A percentile compares a stretch with the other conserved stretches of the same genome.
Evolutionary conservation across 2,797 vertebrate species (phyloP).

Genomic region (Iguana delicatissima): DNA sequence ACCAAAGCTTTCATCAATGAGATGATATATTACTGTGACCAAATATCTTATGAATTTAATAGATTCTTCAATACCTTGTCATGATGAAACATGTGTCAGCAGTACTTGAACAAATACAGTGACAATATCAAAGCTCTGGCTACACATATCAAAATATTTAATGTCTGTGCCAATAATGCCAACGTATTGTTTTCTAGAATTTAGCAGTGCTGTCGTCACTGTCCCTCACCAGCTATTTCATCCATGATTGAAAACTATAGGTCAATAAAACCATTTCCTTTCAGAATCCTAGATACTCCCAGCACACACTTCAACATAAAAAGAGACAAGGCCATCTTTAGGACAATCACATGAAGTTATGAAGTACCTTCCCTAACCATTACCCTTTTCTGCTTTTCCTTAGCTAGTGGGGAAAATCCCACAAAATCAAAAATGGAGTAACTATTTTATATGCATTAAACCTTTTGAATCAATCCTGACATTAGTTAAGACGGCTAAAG

Average conservation of each 20-base stretch:
- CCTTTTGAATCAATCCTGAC: neutral
- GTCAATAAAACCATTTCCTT: slow-evolving; percentile 53
- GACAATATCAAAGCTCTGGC: slow-evolving; percentile 58
- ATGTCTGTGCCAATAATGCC: slow-evolving; percentile 59
- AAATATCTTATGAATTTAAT: slow-evolving; percentile 59
- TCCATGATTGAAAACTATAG: slow-evolving; percentile 37
- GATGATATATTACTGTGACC: slow-evolving; percentile 38
- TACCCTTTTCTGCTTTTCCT: neutral
- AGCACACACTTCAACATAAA: neutral
- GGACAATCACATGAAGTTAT: neutral
- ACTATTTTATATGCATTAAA: neutral
- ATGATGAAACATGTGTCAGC: slow-evolving; percentile 43
- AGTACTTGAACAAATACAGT: slow-evolving; percentile 62
- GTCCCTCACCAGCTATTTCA: slow-evolving; percentile 54
- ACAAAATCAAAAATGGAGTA: neutral
- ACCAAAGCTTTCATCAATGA: slow-evolving; percentile 60
- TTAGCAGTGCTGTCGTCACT: slow-evolving; percentile 40
- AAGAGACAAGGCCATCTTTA: neutral
- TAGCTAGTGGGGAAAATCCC: neutral
- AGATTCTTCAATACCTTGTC: slow-evolving; percentile 67
- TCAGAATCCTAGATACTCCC: slow-evolving; percentile 6
- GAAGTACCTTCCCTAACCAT: neutral
- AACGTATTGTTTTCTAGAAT: slow-evolving; percentile 64
- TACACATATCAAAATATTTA: slow-evolving; percentile 68
- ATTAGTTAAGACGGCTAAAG: neutral